Percentiles rank a stretch among this genome's conserved stretches.
These are phyloP conservation scores for Drosophila arizonae DNA, from an alignment of 1,140 invertebrate species.

Conservation along the genomic window DNA sequence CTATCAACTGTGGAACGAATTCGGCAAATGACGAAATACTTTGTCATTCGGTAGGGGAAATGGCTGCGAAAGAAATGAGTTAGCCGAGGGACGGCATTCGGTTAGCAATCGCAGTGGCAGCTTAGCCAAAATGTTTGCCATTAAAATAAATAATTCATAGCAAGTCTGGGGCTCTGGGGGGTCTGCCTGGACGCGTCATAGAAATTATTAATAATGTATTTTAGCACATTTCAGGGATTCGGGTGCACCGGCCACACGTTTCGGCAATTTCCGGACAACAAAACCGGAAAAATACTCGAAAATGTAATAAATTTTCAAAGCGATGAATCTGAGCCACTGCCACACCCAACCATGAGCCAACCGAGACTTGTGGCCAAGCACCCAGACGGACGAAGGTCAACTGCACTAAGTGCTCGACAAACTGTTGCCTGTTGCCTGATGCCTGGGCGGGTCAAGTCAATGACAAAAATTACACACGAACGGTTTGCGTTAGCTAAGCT, in stretches of 20 bases:
- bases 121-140: constrained; percentile 53
- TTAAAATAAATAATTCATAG: constrained; percentile 78
- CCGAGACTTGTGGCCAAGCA: neutral
- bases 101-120: constrained; percentile 19
- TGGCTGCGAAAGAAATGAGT: constrained; percentile 45
- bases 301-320: constrained; percentile 75
- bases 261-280: constrained; percentile 74
- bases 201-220: constrained; percentile 80
- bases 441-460: constrained; percentile 63
- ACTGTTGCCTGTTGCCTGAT: constrained; percentile 53
- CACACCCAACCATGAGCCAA: neutral
- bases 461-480: constrained; percentile 74
- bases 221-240: constrained; percentile 73
- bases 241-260: constrained; percentile 70
- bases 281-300: constrained; percentile 77
- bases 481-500: constrained; percentile 39
- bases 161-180: constrained; percentile 24
- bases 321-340: constrained; percentile 41
- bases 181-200: constrained; percentile 32
- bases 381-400: constrained; percentile 18
- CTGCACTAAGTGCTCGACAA: constrained; percentile 57
- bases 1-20: constrained; percentile 61
- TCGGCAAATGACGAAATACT: constrained; percentile 63
- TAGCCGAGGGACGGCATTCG: constrained; percentile 27
- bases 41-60: constrained; percentile 49